Evolutionary conservation across 2,888 invertebrate species (phyloP).

Genomic region (Andrena bicolor): DNA sequence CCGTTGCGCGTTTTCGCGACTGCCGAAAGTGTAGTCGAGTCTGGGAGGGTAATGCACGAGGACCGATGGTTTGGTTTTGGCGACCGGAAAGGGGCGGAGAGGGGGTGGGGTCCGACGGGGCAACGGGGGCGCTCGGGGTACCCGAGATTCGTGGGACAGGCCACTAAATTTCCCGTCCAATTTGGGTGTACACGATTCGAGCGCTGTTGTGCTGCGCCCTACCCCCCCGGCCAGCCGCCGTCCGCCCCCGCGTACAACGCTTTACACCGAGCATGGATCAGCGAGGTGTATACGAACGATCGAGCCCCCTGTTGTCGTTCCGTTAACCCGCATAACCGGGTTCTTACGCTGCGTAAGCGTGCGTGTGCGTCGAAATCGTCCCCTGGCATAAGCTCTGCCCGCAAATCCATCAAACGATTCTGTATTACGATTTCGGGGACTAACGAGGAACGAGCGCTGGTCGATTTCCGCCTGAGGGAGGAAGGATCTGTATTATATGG

Average conservation of each 20-base stretch:
- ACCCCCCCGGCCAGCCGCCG: constrained; percentile 21
- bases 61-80: constrained; percentile 63
- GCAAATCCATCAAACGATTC: constrained; percentile 22
- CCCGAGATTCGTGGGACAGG: constrained; percentile 78
- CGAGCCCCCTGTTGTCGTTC: constrained; percentile 56
- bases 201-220: constrained; percentile 67
- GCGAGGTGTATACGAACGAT: constrained; percentile 56
- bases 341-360: constrained; percentile 50
- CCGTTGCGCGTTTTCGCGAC: constrained; percentile 45
- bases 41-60: constrained; percentile 50
- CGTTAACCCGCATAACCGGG: constrained; percentile 64
- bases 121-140: constrained; percentile 53
- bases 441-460: not conserved
- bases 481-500: no score
- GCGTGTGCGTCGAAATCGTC: not conserved
- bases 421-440: constrained; percentile 30
- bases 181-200: constrained; percentile 81
- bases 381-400: not conserved
- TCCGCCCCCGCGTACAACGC: constrained; percentile 44
- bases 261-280: constrained; percentile 63
- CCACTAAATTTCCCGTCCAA: constrained; percentile 84
- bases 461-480: no score
- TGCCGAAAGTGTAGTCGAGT: constrained; percentile 42
- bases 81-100: constrained; percentile 62
- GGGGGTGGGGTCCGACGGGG: constrained; percentile 20